A percentile compares a stretch with the other conserved stretches of the same genome.
phyloP scores from a whole-genome alignment of 2,888 invertebrate genomes.

The Syrphus vitripennis region DNA sequence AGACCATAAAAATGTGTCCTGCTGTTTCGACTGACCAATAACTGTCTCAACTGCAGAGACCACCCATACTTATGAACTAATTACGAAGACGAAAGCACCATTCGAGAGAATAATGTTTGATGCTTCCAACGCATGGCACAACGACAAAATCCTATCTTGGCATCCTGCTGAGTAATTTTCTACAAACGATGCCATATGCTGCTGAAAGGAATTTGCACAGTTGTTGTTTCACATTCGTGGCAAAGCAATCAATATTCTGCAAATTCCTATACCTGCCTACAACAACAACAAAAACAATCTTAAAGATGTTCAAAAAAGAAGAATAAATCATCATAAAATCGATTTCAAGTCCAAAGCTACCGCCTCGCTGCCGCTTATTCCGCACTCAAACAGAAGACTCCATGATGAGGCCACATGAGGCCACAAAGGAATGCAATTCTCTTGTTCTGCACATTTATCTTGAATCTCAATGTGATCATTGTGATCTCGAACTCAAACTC shows the following conservation, averaged over 20 bases:
- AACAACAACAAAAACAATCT: neutral
- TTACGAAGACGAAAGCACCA: slow-evolving; percentile 35
- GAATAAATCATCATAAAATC: slow-evolving; percentile 17
- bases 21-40: neutral
- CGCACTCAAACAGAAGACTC: slow-evolving; percentile 24
- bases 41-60: slow-evolving; percentile 20
- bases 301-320: neutral
- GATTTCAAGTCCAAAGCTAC: slow-evolving; percentile 33
- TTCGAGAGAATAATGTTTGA: slow-evolving; percentile 10
- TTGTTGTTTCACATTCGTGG: slow-evolving; percentile 6
- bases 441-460: slow-evolving; percentile 24
- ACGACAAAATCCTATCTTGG: neutral
- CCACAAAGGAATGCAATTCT: slow-evolving; percentile 39
- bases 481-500: slow-evolving; percentile 22
- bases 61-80: slow-evolving; percentile 64
- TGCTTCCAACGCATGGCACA: neutral
- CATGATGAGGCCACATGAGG: neutral
- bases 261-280: too few relatives aligned
- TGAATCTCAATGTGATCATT: slow-evolving; percentile 44
- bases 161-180: slow-evolving; percentile 63
- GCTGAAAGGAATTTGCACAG: slow-evolving; percentile 33
- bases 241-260: slow-evolving; percentile 38
- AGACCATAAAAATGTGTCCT: neutral
- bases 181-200: slow-evolving; percentile 59
- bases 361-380: slow-evolving; percentile 33